Evolutionary conservation across 2,797 vertebrate species (phyloP), one percentile per base, ranked within the genome.

Genomic region (Falco naumanni): DNA sequence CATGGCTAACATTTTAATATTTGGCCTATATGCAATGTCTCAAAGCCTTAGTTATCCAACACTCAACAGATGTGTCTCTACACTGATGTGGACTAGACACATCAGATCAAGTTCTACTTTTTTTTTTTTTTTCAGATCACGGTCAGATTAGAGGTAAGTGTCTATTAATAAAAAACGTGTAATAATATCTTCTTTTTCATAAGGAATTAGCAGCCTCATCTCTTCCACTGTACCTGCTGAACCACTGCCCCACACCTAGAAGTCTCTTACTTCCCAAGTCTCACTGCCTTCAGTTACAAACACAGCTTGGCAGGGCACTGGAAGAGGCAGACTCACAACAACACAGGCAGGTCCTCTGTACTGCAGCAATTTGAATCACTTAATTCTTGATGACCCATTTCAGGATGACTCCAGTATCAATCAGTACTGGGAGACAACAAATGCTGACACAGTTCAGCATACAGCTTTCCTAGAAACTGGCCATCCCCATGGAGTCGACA

Each of bases 391-490:
- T 5, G 31, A 87, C 20, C 34, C 83, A 9, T 78, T 88, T 75
- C 57, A 78, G 43, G n/a, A 85, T 3, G 26, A 63, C 33, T 59
- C 34, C 34, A 68, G 2, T 21, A 76, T 26, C 16, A 37, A 28
- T 57, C 54, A 57, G 53, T 59, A 47, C 26, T 13, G 20, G 43
- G 50, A 43, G 17, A 91, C 33, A 66, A 64, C 11, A 54, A 70
- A 53, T 0, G 0, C n/a, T 47, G 41, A 63, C 20, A 22, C 15
- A 63, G 45, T 19, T 56, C n/a, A 81, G 10, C 31, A 66, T 0
- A 21, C 16, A 87, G 31, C 43, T 59, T 80, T 91, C 48, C 45
- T 53, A 66, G 56, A 56, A 90, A 90, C 21, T 19, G 9, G 64
- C 22, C 65, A 84, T 37, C 16, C 11, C 41, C 43, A 20, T 8